Evolutionary conservation across 2,888 invertebrate genomes (phyloP).

Genomic region (Eudemis profundana): DNA sequence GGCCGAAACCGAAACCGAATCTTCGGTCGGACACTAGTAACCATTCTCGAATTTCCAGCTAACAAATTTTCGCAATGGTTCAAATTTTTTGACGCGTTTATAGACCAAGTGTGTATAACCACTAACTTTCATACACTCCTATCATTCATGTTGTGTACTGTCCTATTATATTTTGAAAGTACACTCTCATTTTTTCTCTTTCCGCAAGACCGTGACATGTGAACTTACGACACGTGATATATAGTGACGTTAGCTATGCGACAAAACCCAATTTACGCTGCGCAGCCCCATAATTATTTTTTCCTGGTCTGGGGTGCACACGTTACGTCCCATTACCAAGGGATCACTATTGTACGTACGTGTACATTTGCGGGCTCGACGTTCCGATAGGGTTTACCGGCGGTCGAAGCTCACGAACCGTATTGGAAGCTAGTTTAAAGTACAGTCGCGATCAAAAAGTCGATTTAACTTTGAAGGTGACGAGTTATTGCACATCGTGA

Average conservation of each 20-base stretch:
- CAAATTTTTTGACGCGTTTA: no score
- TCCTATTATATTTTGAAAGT: background rate
- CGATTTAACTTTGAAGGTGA: slow-evolving; percentile 13
- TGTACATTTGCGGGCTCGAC: slow-evolving; percentile 25
- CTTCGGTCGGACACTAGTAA: no score
- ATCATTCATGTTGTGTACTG: background rate
- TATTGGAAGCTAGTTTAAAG: slow-evolving; percentile 7
- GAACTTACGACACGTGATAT: slow-evolving; percentile 28
- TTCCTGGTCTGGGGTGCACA: slow-evolving; percentile 56
- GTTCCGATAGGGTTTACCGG: slow-evolving; percentile 33
- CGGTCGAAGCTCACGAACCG: slow-evolving; percentile 52
- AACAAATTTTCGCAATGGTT: no score
- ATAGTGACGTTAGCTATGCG: slow-evolving; percentile 45
- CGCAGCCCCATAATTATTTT: slow-evolving; percentile 66
- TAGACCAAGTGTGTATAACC: no score
- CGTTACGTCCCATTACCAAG: slow-evolving; percentile 71
- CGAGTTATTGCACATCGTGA: background rate
- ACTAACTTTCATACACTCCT: no score
- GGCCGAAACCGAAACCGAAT: no score
- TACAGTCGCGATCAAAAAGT: slow-evolving; percentile 27
- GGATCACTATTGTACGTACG: slow-evolving; percentile 64
- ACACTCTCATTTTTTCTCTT: slow-evolving; percentile 1
- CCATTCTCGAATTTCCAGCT: no score
- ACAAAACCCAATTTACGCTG: slow-evolving; percentile 61
- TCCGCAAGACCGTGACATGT: slow-evolving; percentile 12